phyloP scores from a whole-genome alignment of 2,888 invertebrate genomes.

The Drosophila suboccidentalis region DNA sequence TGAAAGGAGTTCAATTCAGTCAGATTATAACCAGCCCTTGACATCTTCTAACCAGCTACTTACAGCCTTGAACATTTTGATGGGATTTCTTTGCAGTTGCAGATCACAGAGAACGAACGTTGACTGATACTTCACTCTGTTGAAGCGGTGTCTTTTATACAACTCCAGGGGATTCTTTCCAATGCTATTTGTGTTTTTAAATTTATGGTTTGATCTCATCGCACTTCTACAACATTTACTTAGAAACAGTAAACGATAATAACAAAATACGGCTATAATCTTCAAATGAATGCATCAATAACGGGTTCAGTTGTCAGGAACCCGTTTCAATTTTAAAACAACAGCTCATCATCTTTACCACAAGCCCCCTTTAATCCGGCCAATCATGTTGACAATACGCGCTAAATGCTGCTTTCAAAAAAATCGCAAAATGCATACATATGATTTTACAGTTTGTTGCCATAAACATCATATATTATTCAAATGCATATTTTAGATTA shows the following conservation, averaged over 20 bases:
- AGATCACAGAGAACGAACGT: constrained; percentile 35
- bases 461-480: constrained; percentile 6
- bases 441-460: neutral
- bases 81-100: constrained; percentile 36
- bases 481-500: neutral
- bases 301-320: constrained; percentile 31
- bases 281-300: constrained; percentile 34
- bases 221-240: constrained; percentile 13
- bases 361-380: constrained; percentile 23
- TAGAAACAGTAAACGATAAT: constrained; percentile 35
- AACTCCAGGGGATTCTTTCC: neutral
- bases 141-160: constrained; percentile 45
- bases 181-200: constrained; percentile 9
- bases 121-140: constrained; percentile 41
- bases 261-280: constrained; percentile 28
- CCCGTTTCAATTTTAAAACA: constrained; percentile 32
- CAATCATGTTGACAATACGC: constrained; percentile 30
- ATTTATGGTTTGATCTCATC: constrained; percentile 27
- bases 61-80: constrained; percentile 70
- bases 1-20: constrained; percentile 15
- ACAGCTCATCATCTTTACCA: constrained; percentile 23
- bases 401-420: neutral
- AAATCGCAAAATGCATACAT: neutral
- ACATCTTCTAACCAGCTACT: constrained; percentile 24
- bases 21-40: neutral